Conservation (phyloP, 2,888 invertebrate species). For the Hirudinaria manillensis region DNA sequence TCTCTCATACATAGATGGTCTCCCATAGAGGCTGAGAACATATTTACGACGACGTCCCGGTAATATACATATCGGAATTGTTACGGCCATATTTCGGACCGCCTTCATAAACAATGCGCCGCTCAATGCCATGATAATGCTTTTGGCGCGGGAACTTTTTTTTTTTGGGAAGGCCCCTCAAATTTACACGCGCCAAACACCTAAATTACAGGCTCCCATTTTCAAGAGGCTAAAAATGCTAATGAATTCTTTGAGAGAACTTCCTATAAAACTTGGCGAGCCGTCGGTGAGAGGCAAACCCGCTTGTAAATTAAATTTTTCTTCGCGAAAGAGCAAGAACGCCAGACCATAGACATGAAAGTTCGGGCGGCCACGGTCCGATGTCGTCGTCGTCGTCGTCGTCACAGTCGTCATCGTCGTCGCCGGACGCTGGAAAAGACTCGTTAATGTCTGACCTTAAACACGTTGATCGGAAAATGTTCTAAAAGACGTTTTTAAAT, state of each 20-base stretch:
- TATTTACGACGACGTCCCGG: background rate
- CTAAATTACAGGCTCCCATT: constrained; percentile 16
- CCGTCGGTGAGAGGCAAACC: no score
- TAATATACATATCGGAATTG: constrained; percentile 16
- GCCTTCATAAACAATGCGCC: constrained; percentile 16
- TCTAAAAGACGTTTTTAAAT: no score
- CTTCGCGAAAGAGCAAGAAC: no score
- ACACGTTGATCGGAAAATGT: no score
- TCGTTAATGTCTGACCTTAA: no score
- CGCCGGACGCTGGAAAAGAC: no score
- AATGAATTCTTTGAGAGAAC: constrained; percentile 7
- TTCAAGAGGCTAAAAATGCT: constrained; percentile 15
- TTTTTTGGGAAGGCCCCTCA: background rate
- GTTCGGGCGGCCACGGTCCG: no score
- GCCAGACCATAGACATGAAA: no score
- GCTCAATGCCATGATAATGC: constrained; percentile 16
- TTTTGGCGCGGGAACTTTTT: constrained; percentile 5
- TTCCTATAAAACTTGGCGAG: constrained; percentile 4
- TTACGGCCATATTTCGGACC: constrained; percentile 13
- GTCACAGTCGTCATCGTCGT: no score
- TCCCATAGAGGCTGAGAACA: background rate
- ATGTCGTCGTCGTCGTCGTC: no score
- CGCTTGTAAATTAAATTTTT: no score
- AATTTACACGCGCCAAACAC: constrained; percentile 6
- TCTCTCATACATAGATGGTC: constrained; percentile 12